Percentiles rank a stretch among this genome's conserved stretches.
These are phyloP conservation scores for Drosophila hamatofila DNA, from an alignment of 2,888 invertebrate genomes.

Conservation along the genomic window DNA sequence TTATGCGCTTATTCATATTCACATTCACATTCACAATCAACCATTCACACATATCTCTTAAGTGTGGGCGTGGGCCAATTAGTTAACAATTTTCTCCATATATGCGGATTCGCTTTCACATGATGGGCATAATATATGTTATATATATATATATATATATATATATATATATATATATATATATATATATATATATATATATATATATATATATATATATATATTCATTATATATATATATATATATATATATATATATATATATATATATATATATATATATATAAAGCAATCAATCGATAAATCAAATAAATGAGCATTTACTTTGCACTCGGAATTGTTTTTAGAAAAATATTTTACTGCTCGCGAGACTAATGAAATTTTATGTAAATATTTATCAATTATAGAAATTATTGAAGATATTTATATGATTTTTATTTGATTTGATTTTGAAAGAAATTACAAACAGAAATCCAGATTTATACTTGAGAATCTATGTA, in stretches of 20 bases:
- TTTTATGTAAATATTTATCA: neutral
- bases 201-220: neutral
- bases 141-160: neutral
- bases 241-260: neutral
- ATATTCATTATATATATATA: neutral
- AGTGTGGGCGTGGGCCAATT: constrained; percentile 22
- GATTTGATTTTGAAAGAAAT: neutral
- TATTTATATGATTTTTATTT: neutral
- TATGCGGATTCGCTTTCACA: constrained; percentile 1
- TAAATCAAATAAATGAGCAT: neutral
- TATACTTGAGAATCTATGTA: no score
- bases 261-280: neutral
- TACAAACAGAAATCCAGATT: neutral
- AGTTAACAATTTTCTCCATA: constrained; percentile 17
- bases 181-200: neutral
- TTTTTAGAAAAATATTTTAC: neutral
- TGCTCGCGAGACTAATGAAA: neutral
- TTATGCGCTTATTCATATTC: constrained; percentile 35
- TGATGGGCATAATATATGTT: neutral
- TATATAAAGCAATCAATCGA: constrained; percentile 4
- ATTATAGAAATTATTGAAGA: neutral
- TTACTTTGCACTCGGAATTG: neutral
- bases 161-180: neutral
- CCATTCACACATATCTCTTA: neutral
- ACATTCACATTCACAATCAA: constrained; percentile 14